phyloP scores from a whole-genome alignment of 2,113 vertebrate species.

The Penelope pileata region DNA sequence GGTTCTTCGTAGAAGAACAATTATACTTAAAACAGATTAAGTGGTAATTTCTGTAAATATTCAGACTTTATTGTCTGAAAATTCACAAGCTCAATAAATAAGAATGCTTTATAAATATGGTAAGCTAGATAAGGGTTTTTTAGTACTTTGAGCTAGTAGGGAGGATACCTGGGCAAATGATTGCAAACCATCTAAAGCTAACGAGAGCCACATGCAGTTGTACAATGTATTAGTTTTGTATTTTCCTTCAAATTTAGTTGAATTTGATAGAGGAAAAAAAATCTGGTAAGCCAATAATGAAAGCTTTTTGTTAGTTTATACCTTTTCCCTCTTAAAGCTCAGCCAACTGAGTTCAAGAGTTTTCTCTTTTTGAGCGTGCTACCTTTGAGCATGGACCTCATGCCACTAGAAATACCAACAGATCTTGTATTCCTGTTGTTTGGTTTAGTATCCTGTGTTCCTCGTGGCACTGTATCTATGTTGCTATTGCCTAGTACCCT shows the following conservation, averaged over 20 bases:
- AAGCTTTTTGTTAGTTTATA: neutral
- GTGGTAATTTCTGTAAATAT: neutral
- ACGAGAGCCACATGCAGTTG: neutral
- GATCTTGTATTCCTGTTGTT: neutral
- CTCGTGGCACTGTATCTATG: neutral
- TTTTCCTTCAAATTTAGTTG: neutral
- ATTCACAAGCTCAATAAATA: neutral
- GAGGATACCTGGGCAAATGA: neutral
- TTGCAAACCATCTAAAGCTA: neutral
- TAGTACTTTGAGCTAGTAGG: neutral
- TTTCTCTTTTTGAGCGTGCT: neutral
- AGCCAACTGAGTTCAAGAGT: neutral
- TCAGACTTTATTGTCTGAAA: neutral
- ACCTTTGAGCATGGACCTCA: rapidly evolving
- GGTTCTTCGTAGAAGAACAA: neutral
- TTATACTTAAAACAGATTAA: neutral
- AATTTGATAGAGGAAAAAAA: neutral
- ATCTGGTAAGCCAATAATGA: neutral
- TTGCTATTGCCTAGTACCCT: neutral
- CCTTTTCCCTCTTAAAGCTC: neutral
- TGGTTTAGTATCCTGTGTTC: neutral
- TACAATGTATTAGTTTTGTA: neutral
- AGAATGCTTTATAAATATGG: neutral
- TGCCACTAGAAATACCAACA: neutral
- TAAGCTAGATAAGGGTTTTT: neutral